These are phyloP conservation scores for Drosophila sordidapex DNA, from an alignment of 2,888 invertebrate species.

Conservation along the genomic window DNA sequence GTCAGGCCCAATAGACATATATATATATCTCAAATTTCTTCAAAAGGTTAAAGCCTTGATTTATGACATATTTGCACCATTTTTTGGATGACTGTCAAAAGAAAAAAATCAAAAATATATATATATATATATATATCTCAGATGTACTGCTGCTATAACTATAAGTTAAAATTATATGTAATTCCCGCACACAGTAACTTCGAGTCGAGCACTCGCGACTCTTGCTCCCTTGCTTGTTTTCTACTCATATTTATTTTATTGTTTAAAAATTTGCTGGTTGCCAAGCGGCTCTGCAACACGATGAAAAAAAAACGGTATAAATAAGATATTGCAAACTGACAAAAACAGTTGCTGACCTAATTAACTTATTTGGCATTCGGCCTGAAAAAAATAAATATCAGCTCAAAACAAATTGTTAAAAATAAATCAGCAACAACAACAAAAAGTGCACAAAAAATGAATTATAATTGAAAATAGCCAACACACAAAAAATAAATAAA, in stretches of 20 bases:
- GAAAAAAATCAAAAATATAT: not conserved
- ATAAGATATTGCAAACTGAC: conserved; percentile 69
- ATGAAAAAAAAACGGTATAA: conserved; percentile 12
- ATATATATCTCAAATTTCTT: not conserved
- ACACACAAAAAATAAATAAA: not conserved
- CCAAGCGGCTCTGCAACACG: conserved; percentile 51
- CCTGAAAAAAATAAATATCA: conserved; percentile 33
- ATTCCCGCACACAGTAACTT: conserved; percentile 2
- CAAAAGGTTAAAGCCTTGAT: not conserved
- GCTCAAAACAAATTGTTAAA: conserved; percentile 49
- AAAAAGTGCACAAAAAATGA: conserved; percentile 5
- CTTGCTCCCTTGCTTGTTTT: conserved; percentile 4
- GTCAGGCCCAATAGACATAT: not conserved
- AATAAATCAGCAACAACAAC: conserved; percentile 49
- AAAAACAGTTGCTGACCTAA: conserved; percentile 81
- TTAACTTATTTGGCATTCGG: conserved; percentile 69
- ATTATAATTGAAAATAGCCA: conserved; percentile 23
- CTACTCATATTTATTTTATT: conserved; percentile 22
- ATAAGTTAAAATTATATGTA: not conserved
- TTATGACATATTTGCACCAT: not conserved
- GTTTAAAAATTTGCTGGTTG: conserved; percentile 44
- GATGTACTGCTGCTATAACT: not conserved
- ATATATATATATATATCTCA: not conserved
- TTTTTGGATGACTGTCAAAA: not conserved
- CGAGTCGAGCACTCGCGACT: not conserved